These are phyloP conservation scores for Oncorhynchus nerka DNA, from an alignment of 2,113 vertebrate species.

Conservation along the genomic window DNA sequence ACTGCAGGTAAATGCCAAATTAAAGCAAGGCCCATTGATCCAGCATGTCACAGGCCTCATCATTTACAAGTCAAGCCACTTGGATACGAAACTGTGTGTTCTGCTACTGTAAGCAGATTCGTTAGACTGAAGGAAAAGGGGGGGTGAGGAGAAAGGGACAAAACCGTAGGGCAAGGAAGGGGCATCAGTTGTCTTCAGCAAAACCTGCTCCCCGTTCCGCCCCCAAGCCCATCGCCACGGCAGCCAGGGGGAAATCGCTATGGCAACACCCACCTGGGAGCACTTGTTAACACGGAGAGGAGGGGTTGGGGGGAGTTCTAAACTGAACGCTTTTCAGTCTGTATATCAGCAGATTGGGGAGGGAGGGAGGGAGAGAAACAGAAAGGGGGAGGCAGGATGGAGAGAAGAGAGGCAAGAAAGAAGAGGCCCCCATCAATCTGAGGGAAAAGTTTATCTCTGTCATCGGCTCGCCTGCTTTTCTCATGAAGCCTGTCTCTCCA, in stretches of 20 bases:
- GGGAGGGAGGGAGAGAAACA: neutral
- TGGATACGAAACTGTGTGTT: neutral
- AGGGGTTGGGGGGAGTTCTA: conserved; percentile 22
- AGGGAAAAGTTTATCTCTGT: conserved; percentile 12
- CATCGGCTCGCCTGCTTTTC: conserved; percentile 29
- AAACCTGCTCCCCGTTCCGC: conserved; percentile 41
- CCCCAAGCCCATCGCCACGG: conserved; percentile 44
- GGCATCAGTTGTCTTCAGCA: conserved; percentile 32
- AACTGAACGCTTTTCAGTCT: conserved; percentile 40
- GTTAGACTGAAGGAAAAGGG: neutral
- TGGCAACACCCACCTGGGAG: conserved; percentile 64
- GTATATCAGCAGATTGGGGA: conserved; percentile 49
- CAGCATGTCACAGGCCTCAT: neutral
- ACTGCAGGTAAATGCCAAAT: neutral
- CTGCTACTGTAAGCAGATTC: too few relatives aligned
- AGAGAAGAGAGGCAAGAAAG: neutral
- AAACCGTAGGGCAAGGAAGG: conserved; percentile 8
- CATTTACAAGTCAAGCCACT: neutral
- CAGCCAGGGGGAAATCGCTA: conserved; percentile 52
- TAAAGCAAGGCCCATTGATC: neutral
- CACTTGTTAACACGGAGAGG: conserved; percentile 57
- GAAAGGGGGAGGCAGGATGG: conserved; percentile 23
- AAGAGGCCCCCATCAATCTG: conserved; percentile 5
- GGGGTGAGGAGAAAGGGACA: conserved; percentile 11
- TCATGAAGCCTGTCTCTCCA: conserved; percentile 1